phyloP scores from a whole-genome alignment of 92 coral and sea anemone genomes.

The Parazoanthus swiftii region DNA sequence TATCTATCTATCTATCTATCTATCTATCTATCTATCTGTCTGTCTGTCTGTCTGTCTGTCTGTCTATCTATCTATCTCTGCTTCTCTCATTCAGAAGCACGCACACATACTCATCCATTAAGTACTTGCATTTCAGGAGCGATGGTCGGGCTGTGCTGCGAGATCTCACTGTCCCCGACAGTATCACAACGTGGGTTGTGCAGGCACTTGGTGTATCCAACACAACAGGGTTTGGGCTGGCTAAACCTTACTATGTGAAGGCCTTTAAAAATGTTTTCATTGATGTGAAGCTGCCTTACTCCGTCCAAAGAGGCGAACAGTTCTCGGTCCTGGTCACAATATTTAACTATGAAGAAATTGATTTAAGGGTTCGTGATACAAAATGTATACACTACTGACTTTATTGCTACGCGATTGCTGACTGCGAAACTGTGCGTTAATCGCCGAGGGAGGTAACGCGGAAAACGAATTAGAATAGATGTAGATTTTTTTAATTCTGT shows the following conservation, averaged over 20 bases:
- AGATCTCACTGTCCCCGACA: constrained; percentile 84
- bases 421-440: too few relatives aligned
- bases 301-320: constrained; percentile 97
- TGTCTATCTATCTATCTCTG: too few relatives aligned
- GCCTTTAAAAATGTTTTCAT: constrained; percentile 62
- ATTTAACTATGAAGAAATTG: constrained; percentile 60
- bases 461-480: too few relatives aligned
- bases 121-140: constrained; percentile 40
- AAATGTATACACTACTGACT: too few relatives aligned
- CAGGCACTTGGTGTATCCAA: constrained; percentile 95
- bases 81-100: too few relatives aligned
- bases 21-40: too few relatives aligned
- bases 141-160: constrained; percentile 48
- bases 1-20: too few relatives aligned
- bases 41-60: too few relatives aligned
- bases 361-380: constrained; percentile 47
- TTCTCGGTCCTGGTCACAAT: constrained; percentile 77
- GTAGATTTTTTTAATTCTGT: too few relatives aligned
- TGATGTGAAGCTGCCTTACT: constrained; percentile 79
- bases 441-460: too few relatives aligned
- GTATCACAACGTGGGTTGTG: constrained; percentile 91
- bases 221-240: constrained; percentile 87
- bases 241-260: constrained; percentile 66
- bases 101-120: neutral
- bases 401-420: too few relatives aligned